These are phyloP conservation scores for Labrus mixtus DNA, from an alignment of 2,113 vertebrate species.

Conservation along the genomic window DNA sequence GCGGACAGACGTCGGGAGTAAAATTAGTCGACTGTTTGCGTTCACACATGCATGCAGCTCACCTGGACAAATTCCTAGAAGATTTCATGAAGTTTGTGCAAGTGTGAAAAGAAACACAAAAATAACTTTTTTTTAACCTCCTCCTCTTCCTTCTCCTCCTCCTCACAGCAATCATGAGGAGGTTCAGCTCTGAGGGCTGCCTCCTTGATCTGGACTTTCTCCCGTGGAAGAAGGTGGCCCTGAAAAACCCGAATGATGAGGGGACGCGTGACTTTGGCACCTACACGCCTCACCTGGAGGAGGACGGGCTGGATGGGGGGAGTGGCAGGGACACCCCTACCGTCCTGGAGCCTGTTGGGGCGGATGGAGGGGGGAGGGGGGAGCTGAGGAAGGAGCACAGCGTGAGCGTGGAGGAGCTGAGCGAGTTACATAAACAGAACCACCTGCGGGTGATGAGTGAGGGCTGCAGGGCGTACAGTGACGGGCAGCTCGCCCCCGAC, in stretches of 20 bases:
- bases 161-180: constrained; percentile 69
- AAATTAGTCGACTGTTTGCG: no score
- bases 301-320: neutral
- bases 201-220: constrained; percentile 79
- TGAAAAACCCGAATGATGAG: constrained; percentile 10
- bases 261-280: neutral
- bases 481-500: constrained; percentile 75
- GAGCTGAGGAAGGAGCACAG: constrained; percentile 76
- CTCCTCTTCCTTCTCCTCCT: neutral
- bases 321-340: neutral
- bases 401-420: constrained; percentile 74
- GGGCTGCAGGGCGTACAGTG: constrained; percentile 83
- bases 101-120: no score
- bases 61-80: no score
- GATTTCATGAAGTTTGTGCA: no score
- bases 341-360: constrained; percentile 31
- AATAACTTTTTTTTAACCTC: no score
- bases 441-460: constrained; percentile 68
- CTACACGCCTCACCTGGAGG: constrained; percentile 13
- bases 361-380: neutral
- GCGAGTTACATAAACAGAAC: constrained; percentile 33
- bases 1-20: no score
- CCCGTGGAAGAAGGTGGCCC: constrained; percentile 56
- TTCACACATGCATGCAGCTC: no score
- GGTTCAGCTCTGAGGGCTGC: constrained; percentile 83